A percentile compares a stretch with the other conserved stretches of the same genome.
phyloP scores from a whole-genome alignment of 2,797 vertebrate genomes.

The Tamandua tetradactyla region DNA sequence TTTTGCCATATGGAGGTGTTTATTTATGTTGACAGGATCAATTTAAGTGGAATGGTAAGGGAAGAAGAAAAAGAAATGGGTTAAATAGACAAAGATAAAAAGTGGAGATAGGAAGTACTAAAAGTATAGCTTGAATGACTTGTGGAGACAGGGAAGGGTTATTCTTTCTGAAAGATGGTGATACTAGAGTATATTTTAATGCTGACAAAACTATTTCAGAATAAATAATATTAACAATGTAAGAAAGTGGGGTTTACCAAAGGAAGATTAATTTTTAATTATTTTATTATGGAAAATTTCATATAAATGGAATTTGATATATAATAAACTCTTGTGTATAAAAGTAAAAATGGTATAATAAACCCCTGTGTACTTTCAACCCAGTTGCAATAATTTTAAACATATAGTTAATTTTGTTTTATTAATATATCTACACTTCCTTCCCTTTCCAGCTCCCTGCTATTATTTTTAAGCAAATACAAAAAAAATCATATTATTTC shows the following conservation, averaged over 20 bases:
- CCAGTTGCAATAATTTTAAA: background rate
- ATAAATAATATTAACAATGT: background rate
- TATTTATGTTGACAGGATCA: background rate
- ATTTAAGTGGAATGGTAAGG: background rate
- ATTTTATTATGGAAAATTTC: background rate
- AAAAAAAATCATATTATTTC: background rate
- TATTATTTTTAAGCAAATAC: background rate
- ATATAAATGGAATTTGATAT: background rate
- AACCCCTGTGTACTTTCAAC: background rate
- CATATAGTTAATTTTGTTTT: background rate
- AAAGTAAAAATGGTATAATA: background rate
- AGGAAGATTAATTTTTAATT: background rate
- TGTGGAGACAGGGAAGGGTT: background rate
- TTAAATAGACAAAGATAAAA: background rate
- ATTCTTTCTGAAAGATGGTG: background rate
- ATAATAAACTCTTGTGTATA: background rate
- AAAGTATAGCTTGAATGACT: background rate
- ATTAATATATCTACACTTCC: background rate
- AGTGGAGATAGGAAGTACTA: background rate
- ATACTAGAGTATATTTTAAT: background rate
- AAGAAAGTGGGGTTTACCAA: background rate
- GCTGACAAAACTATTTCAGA: background rate
- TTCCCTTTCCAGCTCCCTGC: background rate
- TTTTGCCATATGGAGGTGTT: background rate
- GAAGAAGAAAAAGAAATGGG: background rate